phyloP scores from a whole-genome alignment of 2,113 vertebrate species.

The Macrotus californicus region DNA sequence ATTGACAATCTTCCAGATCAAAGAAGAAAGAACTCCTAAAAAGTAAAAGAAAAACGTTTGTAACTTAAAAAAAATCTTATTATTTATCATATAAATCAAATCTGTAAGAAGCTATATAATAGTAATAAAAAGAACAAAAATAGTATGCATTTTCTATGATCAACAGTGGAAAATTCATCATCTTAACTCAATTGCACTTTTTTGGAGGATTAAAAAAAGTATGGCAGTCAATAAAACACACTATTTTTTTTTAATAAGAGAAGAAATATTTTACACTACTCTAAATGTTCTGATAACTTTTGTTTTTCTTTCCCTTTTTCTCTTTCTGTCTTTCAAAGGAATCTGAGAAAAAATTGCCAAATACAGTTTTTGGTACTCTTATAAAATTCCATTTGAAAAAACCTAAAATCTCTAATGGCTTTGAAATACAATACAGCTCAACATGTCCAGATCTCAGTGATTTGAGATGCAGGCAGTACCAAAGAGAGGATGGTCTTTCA shows the following conservation, averaged over 20 bases:
- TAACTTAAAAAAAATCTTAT: neutral
- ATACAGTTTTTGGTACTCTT: neutral
- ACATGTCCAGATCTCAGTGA: neutral
- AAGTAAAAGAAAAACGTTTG: slow-evolving; percentile 1
- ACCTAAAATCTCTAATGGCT: neutral
- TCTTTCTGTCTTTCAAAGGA: neutral
- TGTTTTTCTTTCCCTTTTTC: neutral
- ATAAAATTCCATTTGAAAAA: neutral
- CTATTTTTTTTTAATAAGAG: neutral
- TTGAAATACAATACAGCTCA: neutral
- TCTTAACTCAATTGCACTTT: neutral
- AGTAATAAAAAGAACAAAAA: neutral
- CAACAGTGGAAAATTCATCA: neutral
- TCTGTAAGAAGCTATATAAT: neutral
- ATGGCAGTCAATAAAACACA: neutral
- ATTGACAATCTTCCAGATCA: slow-evolving; percentile 8
- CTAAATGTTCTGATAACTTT: neutral
- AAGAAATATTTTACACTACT: neutral
- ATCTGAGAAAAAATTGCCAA: neutral
- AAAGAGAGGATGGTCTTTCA: neutral
- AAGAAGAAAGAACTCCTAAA: neutral
- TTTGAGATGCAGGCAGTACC: neutral
- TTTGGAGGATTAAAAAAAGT: neutral
- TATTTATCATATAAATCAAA: slow-evolving; percentile 9
- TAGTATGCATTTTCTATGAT: neutral